Evolutionary conservation across 2,113 vertebrate species (phyloP), one percentile per base, ranked within the genome.

Genomic region (Notothenia rossii): DNA sequence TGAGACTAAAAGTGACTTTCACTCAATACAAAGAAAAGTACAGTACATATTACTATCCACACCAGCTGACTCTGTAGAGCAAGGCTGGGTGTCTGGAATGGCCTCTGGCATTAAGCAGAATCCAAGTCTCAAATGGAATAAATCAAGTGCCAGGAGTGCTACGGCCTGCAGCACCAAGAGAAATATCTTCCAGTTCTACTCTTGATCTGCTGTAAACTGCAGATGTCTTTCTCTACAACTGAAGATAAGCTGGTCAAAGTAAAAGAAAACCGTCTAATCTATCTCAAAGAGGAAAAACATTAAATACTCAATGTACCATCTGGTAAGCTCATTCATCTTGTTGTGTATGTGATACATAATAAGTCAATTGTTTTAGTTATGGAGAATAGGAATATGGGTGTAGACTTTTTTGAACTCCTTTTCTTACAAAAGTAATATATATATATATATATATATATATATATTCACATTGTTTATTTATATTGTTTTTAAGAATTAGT

Each of bases 211-310:
- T 9, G 5, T 65, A 70, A 68, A 62, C 70, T 74, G 64, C 56
- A 66, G 85, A 62, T 78, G 77, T 87, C 65, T 80, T 69, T 77
- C 79, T 59, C 60, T 58, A 83, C 77, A 78, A 48, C 20, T 71
- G 49, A n/a, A 77, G 72, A 75, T 84, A 75, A 75, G 40, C 54
- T 17, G 51, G 49, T 33, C 10, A 46, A 51, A 79, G 56, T 25
- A 54, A 74, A 4, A 77, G 73, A 70, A 75, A 81, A 48, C n/a
- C 45, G 58, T 65, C 7, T 55, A 78, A 65, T 84, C 78, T 75
- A 89, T 87, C 73, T 84, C 18, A 55, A 48, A 48, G 40, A 73
- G 81, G 79, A 91, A 89, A 81, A 75, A 92, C 45, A 82, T 50
- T 3, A 56, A 80, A 73, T 63, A 55, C 58, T 67, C 15, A 36